Evolutionary conservation across 1,140 invertebrate genomes (phyloP), one percentile per base, ranked within the genome.

Genomic region (Drosophila sucinea): DNA sequence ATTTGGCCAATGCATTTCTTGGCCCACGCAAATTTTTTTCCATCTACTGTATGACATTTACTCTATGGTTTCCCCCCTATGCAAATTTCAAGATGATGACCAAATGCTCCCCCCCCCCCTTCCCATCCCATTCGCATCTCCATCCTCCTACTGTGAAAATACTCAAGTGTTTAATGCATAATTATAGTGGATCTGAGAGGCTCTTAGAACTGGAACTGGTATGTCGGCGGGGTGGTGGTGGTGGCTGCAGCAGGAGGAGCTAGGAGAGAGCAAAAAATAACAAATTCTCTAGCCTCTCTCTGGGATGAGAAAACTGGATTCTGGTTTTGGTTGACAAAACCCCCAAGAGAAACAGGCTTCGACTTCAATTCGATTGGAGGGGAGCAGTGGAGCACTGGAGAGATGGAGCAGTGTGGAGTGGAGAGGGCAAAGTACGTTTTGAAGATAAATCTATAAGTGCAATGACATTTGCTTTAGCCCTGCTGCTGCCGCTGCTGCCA

Each of bases 111-210:
- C 8, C 75, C 76, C n/a, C n/a, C 17, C 17, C 17, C 17, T 17
- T 17, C 17, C 17, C 17, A 17, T 17, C 17, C 17, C 17, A 17
- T 17, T 17, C 17, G 17, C 17, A 17, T 17, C 17, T 17, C 17
- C 17, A 17, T 17, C 17, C 17, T 17, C 77, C 74, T 65, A 77
- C 67, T 77, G 54, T 32, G 23, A 65, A 38, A 38, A 38, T 38
- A 38, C 69, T 80, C 85, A 77, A 89, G 84, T 87, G 84, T 87
- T 87, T 87, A 85, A 87, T 87, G 84, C 84, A 87, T 87, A 87
- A 87, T 87, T 87, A 87, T 84, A 51, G 44, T 51, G 44, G 25
- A 51, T 51, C 23, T 51, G 44, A 51, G 61, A 89, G 83, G 40
- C 27, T 60, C 77, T 72, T 65, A 78, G 77, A 79, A 79, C 77